Evolutionary conservation across 1,140 invertebrate genomes (phyloP).

Genomic region (Megathymus violae): DNA sequence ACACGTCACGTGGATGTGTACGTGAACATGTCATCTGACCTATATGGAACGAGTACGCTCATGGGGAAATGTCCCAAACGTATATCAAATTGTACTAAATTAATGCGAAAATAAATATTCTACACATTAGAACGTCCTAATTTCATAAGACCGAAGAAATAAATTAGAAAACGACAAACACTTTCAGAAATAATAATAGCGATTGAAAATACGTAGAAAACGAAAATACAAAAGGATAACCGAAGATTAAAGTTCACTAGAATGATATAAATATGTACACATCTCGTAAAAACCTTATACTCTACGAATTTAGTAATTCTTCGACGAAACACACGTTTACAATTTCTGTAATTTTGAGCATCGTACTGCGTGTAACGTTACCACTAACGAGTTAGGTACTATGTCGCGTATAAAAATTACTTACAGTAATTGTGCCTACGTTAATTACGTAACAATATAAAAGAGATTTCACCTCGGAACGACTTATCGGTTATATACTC

Average conservation of each 20-base stretch:
- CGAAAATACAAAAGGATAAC: constrained; percentile 3
- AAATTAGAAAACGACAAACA: constrained; percentile 20
- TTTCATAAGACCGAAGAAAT: constrained; percentile 1
- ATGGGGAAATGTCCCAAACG: constrained; percentile 10
- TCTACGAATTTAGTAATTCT: constrained; percentile 12
- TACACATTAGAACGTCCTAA: constrained; percentile 18
- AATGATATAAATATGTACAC: constrained; percentile 28
- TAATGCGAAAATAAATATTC: constrained; percentile 24
- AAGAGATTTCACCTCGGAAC: constrained; percentile 27
- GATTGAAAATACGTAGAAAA: background rate
- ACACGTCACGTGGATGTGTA: constrained; percentile 10
- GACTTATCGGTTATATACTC: constrained; percentile 13
- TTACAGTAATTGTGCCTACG: constrained; percentile 30
- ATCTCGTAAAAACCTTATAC: constrained; percentile 21
- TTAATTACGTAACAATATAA: constrained; percentile 27
- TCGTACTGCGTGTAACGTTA: background rate
- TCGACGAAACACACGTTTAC: background rate
- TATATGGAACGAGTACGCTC: constrained; percentile 17
- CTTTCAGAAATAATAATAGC: constrained; percentile 2
- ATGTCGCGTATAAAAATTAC: constrained; percentile 21
- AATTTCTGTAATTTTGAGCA: constrained; percentile 24
- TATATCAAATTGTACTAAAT: constrained; percentile 24
- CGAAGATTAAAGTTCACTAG: constrained; percentile 16
- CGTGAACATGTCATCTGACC: background rate
- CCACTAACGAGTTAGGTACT: background rate